phyloP scores from a whole-genome alignment of 2,113 vertebrate genomes.

The Nothocercus nigrocapillus region DNA sequence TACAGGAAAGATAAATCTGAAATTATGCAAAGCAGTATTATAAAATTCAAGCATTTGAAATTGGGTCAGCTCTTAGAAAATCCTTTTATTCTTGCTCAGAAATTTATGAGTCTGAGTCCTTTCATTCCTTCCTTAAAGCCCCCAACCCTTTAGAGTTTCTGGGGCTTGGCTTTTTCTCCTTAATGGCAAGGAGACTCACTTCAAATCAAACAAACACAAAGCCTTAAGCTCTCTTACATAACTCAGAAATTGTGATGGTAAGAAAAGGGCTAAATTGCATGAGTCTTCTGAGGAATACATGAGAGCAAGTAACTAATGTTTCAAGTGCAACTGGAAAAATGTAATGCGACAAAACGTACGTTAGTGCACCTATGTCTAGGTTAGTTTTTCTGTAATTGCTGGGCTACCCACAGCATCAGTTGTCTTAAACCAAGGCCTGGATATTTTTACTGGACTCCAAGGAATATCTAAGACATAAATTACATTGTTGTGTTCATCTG shows the following conservation, averaged over 20 bases:
- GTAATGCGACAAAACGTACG: background rate
- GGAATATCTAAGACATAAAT: background rate
- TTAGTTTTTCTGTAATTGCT: background rate
- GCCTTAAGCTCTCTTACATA: background rate
- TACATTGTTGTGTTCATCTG: background rate
- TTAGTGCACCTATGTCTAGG: background rate
- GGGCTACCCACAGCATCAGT: background rate
- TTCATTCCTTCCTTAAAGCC: background rate
- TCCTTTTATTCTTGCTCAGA: background rate
- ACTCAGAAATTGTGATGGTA: background rate
- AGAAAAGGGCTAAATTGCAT: background rate
- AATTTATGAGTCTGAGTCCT: background rate
- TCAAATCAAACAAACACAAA: background rate
- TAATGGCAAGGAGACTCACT: background rate
- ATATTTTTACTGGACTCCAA: background rate
- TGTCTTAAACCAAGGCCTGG: background rate
- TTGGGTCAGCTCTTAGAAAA: background rate
- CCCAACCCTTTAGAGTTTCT: background rate
- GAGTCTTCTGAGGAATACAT: background rate
- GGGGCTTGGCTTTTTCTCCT: background rate
- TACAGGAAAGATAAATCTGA: background rate
- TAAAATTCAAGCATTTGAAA: constrained; percentile 24
- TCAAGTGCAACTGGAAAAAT: constrained; percentile 10
- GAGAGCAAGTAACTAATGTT: background rate
- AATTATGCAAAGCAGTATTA: background rate